These are phyloP conservation scores for Casuarius casuarius DNA, from an alignment of 2,113 vertebrate species.

Conservation along the genomic window DNA sequence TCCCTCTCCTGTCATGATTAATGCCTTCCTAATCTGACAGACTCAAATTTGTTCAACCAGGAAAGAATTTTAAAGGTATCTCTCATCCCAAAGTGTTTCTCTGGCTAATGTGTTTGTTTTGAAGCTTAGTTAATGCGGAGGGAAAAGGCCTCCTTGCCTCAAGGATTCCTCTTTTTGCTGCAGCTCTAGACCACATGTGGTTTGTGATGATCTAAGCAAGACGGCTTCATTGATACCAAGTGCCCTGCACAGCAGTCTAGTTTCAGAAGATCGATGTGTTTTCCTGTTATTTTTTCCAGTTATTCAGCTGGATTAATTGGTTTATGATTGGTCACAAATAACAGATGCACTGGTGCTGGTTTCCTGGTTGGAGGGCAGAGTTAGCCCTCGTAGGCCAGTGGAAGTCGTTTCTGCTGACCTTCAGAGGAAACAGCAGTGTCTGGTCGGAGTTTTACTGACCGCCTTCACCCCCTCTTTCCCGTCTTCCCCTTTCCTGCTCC, in stretches of 20 bases:
- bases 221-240: background rate
- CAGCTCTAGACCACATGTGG: background rate
- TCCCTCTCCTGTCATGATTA: background rate
- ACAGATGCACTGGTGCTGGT: background rate
- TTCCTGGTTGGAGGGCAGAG: background rate
- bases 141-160: background rate
- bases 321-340: background rate
- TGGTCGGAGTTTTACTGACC: background rate
- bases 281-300: background rate
- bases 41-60: background rate
- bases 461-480: background rate
- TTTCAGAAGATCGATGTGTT: background rate
- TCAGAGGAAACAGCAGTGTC: background rate
- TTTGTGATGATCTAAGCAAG: background rate
- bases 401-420: background rate
- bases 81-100: background rate
- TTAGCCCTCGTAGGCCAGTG: background rate
- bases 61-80: background rate
- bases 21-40: background rate
- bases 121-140: background rate
- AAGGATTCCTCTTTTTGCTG: background rate
- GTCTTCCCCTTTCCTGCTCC: background rate
- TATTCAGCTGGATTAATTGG: background rate
- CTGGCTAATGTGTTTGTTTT: background rate
- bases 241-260: background rate